Evolutionary conservation across 2,888 invertebrate genomes (phyloP).

Genomic region (Masnerella sp.): DNA sequence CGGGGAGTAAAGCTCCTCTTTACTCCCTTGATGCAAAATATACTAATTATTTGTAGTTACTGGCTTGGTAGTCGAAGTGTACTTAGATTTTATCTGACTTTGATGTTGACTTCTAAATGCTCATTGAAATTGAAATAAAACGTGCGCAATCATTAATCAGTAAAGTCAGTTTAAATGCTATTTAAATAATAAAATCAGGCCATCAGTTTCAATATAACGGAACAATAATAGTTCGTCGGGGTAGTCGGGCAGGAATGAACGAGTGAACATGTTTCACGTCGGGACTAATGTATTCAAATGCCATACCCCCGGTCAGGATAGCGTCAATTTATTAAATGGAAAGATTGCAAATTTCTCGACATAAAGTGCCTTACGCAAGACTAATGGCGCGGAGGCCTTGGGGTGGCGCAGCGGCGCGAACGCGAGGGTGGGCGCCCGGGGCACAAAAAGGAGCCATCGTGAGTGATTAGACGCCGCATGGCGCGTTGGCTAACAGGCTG

Average conservation of each 20-base stretch:
- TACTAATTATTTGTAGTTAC: too few relatives aligned
- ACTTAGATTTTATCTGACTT: too few relatives aligned
- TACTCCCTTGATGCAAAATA: too few relatives aligned
- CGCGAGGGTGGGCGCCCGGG: conserved; percentile 19
- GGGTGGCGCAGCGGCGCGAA: conserved; percentile 55
- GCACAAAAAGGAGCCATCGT: conserved; percentile 68
- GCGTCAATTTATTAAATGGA: conserved; percentile 77
- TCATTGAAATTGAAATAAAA: too few relatives aligned
- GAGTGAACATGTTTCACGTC: conserved; percentile 51
- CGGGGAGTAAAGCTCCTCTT: too few relatives aligned
- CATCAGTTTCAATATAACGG: conserved; percentile 42
- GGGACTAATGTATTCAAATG: conserved; percentile 75
- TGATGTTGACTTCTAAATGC: too few relatives aligned
- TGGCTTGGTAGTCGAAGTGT: too few relatives aligned
- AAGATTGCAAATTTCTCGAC: conserved; percentile 78
- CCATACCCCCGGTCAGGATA: conserved; percentile 68
- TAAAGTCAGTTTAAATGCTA: too few relatives aligned
- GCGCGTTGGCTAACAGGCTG: conserved; percentile 60
- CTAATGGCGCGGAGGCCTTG: conserved; percentile 73
- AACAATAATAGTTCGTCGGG: conserved; percentile 66
- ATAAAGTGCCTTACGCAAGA: conserved; percentile 76
- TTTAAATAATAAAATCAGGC: conserved; percentile 14
- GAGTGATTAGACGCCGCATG: conserved; percentile 71
- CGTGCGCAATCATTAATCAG: too few relatives aligned
- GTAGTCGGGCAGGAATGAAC: conserved; percentile 55